These are phyloP conservation scores for Cataglyphis livida DNA, from an alignment of 2,888 invertebrate species.

Conservation along the genomic window DNA sequence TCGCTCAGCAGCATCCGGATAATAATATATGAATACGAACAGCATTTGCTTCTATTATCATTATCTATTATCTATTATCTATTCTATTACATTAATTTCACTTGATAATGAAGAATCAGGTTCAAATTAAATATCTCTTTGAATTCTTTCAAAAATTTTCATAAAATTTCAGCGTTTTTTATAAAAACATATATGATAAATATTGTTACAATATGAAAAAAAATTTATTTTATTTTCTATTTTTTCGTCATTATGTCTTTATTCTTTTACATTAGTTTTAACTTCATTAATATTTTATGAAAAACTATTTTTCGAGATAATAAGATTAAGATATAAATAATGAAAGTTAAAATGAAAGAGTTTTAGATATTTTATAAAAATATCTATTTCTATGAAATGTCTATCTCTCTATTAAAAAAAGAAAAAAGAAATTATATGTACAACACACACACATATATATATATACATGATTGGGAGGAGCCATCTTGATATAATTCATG, in stretches of 20 bases:
- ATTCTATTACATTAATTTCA: background rate
- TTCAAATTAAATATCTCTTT: background rate
- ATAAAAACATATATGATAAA: background rate
- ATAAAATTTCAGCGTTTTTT: background rate
- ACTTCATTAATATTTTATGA: background rate
- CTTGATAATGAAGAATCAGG: background rate
- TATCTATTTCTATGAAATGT: background rate
- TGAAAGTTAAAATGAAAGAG: background rate
- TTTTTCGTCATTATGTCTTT: background rate
- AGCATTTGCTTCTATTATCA: background rate
- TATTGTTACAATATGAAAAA: background rate
- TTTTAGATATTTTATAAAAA: background rate
- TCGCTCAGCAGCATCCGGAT: constrained; percentile 7
- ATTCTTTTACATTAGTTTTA: background rate
- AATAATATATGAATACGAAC: background rate
- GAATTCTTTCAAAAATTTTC: background rate
- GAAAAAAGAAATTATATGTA: background rate
- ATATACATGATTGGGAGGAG: no score
- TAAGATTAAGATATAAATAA: background rate
- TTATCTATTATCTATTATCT: no score
- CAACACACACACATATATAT: background rate
- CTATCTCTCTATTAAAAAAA: background rate
- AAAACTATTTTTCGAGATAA: background rate
- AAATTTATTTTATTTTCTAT: background rate
- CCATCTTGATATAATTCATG: no score